A percentile compares a stretch with the other conserved stretches of the same genome.
phyloP scores from a whole-genome alignment of 1,140 invertebrate genomes.

The Leptinotarsa defecta region DNA sequence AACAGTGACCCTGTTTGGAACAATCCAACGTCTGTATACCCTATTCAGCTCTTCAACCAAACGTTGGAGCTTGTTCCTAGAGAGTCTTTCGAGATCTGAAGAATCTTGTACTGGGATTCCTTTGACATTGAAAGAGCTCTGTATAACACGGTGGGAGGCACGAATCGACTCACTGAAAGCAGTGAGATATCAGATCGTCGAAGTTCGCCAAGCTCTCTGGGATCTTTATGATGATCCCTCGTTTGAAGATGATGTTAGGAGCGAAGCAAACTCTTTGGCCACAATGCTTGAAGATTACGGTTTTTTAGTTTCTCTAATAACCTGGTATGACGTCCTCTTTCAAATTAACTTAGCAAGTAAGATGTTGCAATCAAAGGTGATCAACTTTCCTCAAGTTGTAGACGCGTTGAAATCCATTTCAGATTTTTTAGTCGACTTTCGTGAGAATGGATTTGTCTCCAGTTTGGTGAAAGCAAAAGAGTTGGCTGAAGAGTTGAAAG shows the following conservation, averaged over 20 bases:
- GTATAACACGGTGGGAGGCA: conserved; percentile 47
- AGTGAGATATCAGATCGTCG: conserved; percentile 30
- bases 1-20: conserved; percentile 39
- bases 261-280: conserved; percentile 22
- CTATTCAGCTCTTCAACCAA: conserved; percentile 48
- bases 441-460: conserved; percentile 1
- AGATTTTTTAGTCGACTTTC: not conserved
- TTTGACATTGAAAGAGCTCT: conserved; percentile 47
- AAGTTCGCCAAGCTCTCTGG: conserved; percentile 35
- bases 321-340: conserved; percentile 33
- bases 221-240: conserved; percentile 28
- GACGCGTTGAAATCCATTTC: not conserved
- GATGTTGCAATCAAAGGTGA: conserved; percentile 27
- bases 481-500: not conserved
- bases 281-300: conserved; percentile 27
- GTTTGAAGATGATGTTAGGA: conserved; percentile 18
- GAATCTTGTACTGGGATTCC: not conserved
- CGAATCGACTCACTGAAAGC: conserved; percentile 43
- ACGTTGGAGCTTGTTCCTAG: conserved; percentile 44
- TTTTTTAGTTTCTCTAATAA: conserved; percentile 29
- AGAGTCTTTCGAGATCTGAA: conserved; percentile 35
- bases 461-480: conserved; percentile 1
- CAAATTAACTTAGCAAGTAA: conserved; percentile 32
- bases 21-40: conserved; percentile 44
- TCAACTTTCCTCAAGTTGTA: conserved; percentile 4